Percentiles rank a stretch among this genome's conserved stretches.
These are phyloP conservation scores for Bradypodion pumilum DNA, from an alignment of 2,797 vertebrate genomes.

Conservation along the genomic window DNA sequence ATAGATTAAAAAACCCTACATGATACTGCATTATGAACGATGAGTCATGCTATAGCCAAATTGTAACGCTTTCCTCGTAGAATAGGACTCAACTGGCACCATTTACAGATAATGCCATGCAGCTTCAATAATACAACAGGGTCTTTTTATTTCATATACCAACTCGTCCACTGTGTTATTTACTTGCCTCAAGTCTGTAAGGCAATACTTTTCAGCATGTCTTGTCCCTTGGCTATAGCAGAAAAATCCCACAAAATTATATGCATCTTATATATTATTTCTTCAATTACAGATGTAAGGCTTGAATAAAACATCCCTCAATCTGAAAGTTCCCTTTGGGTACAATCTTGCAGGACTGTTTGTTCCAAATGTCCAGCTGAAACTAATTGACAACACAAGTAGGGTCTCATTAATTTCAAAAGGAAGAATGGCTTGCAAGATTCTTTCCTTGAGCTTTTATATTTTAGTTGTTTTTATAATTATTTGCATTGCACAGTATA, in stretches of 20 bases:
- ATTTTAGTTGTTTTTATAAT: constrained; percentile 17
- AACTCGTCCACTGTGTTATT: neutral
- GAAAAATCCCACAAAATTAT: constrained; percentile 9
- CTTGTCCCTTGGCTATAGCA: constrained; percentile 24
- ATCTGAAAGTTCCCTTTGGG: constrained; percentile 20
- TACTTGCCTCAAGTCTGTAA: neutral
- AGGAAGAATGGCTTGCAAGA: neutral
- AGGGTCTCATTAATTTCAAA: neutral
- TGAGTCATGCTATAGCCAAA: neutral
- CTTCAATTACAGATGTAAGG: neutral
- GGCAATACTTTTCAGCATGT: neutral
- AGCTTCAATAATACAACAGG: neutral
- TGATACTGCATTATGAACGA: neutral
- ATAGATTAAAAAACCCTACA: neutral
- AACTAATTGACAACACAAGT: neutral
- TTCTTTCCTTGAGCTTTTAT: constrained; percentile 7
- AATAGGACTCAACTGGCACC: neutral
- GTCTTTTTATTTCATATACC: neutral
- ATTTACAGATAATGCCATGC: neutral
- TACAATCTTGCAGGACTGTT: neutral
- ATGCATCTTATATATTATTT: neutral
- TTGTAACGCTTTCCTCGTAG: neutral
- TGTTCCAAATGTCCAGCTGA: neutral
- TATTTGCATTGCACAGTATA: constrained; percentile 14
- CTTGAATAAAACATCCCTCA: constrained; percentile 8